Conservation (phyloP, 2,797 vertebrate genomes). For the Gallinago solitaria region DNA sequence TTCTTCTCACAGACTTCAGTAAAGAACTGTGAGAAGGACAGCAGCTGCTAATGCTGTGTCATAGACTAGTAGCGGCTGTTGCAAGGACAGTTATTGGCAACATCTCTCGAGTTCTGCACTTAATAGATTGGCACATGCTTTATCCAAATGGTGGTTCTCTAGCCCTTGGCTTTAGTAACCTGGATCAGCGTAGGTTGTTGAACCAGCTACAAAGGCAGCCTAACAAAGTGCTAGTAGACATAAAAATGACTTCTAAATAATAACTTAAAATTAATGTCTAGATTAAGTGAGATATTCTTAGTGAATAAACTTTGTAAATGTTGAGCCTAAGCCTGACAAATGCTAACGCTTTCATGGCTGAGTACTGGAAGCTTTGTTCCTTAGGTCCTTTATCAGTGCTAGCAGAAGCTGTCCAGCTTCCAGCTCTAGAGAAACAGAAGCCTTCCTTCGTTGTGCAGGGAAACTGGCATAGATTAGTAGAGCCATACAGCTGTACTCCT, state of each 20-base stretch:
- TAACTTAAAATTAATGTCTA: neutral
- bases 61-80: neutral
- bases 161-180: conserved; percentile 4
- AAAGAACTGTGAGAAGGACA: neutral
- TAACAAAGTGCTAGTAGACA: neutral
- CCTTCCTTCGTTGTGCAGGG: neutral
- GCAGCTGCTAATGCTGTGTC: neutral
- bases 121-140: neutral
- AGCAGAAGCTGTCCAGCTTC: conserved; percentile 3
- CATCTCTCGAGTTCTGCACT: neutral
- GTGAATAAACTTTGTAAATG: neutral
- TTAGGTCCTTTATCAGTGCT: neutral
- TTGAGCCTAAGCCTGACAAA: neutral
- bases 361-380: neutral
- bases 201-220: neutral
- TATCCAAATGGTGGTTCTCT: neutral
- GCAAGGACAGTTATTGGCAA: neutral
- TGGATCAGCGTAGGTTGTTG: neutral
- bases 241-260: neutral
- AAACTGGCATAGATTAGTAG: neutral
- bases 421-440: neutral
- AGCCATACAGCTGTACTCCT: neutral
- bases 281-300: neutral
- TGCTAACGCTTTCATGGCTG: neutral
- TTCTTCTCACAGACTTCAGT: neutral